Evolutionary conservation across 2,113 vertebrate species (phyloP).

Genomic region (Pelusios castaneus): DNA sequence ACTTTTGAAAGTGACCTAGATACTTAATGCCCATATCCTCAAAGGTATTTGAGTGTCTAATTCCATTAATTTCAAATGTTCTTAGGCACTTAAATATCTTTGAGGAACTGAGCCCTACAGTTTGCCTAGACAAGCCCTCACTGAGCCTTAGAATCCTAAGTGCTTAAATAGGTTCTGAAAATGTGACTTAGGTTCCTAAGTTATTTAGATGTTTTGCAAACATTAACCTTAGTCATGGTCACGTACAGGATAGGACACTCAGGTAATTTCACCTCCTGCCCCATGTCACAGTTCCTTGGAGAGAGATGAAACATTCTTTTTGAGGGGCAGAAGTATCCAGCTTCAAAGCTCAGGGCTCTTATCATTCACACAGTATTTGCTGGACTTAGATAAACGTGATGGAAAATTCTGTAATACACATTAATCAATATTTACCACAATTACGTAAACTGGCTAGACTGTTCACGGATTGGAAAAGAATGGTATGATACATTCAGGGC

Average conservation of each 20-base stretch:
- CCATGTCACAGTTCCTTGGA: conserved; percentile 23
- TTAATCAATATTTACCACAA: conserved; percentile 14
- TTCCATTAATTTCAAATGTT: too few species aligned
- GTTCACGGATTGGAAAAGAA: not conserved
- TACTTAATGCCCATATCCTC: too few species aligned
- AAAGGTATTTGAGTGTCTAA: too few species aligned
- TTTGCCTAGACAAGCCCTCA: too few species aligned
- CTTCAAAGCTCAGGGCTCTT: conserved; percentile 27
- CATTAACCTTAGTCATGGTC: not conserved
- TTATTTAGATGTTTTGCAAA: not conserved
- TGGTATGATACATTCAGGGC: not conserved
- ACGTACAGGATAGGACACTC: not conserved
- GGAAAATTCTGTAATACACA: not conserved
- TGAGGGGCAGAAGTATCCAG: not conserved
- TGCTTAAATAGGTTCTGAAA: not conserved
- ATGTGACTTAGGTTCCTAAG: not conserved
- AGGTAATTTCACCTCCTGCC: not conserved
- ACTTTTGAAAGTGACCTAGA: too few species aligned
- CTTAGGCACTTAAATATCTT: too few species aligned
- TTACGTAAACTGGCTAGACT: not conserved
- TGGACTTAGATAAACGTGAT: not conserved
- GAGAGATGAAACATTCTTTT: not conserved
- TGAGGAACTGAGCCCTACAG: too few species aligned
- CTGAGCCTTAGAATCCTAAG: not conserved
- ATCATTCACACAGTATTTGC: not conserved